Conservation (phyloP, 2,888 invertebrate genomes). For the Eupithecia exiguata region DNA sequence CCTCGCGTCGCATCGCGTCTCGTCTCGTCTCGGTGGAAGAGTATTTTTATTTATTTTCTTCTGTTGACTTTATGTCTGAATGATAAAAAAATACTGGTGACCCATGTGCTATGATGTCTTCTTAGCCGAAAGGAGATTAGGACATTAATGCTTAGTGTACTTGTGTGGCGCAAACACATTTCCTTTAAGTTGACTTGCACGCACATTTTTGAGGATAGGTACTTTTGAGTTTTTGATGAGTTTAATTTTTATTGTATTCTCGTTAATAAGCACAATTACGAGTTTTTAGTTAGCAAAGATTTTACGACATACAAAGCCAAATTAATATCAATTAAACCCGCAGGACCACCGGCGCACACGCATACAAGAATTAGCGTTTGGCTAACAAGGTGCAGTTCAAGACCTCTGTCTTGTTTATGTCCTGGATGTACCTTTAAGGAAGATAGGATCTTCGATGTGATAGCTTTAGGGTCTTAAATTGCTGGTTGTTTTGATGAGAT, state of each 20-base stretch:
- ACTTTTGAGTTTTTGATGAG: neutral
- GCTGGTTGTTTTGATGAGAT: neutral
- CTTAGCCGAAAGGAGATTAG: too few species aligned
- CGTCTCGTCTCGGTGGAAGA: too few species aligned
- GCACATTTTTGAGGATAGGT: too few species aligned
- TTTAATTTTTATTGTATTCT: neutral
- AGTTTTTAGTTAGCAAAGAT: neutral
- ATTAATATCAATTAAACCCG: slow-evolving; percentile 4
- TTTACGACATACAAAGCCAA: neutral
- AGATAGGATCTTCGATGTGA: neutral
- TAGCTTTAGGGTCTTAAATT: neutral
- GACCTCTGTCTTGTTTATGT: slow-evolving; percentile 23
- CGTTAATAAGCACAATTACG: neutral
- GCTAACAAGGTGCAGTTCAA: slow-evolving; percentile 28
- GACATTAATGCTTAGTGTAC: too few species aligned
- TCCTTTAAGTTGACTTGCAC: too few species aligned
- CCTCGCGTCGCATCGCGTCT: too few species aligned
- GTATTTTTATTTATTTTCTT: too few species aligned
- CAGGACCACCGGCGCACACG: slow-evolving; percentile 18
- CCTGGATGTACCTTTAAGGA: neutral
- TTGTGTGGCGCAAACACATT: too few species aligned
- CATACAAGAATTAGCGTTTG: slow-evolving; percentile 21
- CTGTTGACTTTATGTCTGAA: too few species aligned
- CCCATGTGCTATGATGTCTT: too few species aligned
- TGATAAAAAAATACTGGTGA: too few species aligned